Evolutionary conservation across 2,888 invertebrate species (phyloP).

Genomic region (Xestia xanthographa): DNA sequence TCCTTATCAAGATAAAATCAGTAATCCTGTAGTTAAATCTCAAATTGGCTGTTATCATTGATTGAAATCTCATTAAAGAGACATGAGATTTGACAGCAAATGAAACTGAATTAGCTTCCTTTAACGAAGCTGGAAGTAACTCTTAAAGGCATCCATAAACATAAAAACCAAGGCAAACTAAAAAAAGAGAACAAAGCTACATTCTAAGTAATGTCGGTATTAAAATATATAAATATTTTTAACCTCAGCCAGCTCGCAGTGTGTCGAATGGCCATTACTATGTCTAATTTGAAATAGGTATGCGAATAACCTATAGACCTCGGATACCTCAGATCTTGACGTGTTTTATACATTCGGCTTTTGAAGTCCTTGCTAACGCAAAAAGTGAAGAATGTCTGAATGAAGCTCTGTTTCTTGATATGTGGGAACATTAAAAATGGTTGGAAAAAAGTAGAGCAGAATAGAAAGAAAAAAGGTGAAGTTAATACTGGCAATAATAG

Average conservation of each 20-base stretch:
- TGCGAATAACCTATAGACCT: slow-evolving; percentile 58
- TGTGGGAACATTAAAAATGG: not conserved
- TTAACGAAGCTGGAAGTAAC: not conserved
- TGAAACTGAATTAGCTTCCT: not conserved
- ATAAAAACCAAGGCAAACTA: not conserved
- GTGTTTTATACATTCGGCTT: slow-evolving; percentile 32
- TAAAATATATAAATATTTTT: slow-evolving; percentile 65
- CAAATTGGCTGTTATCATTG: not conserved
- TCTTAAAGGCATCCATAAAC: not conserved
- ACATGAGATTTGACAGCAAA: not conserved
- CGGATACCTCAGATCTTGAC: slow-evolving; percentile 32
- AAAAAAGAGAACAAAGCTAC: slow-evolving; percentile 47
- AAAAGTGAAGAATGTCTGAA: slow-evolving; percentile 39
- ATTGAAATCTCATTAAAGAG: not conserved
- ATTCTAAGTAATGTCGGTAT: slow-evolving; percentile 38
- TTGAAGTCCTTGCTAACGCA: slow-evolving; percentile 50
- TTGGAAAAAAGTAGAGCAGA: slow-evolving; percentile 3
- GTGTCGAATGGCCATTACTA: slow-evolving; percentile 67
- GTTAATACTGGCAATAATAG: not conserved
- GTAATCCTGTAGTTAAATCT: not conserved
- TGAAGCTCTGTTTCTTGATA: slow-evolving; percentile 32
- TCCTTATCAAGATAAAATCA: not conserved
- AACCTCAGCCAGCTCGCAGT: slow-evolving; percentile 39
- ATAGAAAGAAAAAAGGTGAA: not conserved
- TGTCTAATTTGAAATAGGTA: slow-evolving; percentile 70